Evolutionary conservation across 2,797 vertebrate genomes (phyloP), one percentile per base, ranked within the genome.

Genomic region (Cetoscarus ocellatus): DNA sequence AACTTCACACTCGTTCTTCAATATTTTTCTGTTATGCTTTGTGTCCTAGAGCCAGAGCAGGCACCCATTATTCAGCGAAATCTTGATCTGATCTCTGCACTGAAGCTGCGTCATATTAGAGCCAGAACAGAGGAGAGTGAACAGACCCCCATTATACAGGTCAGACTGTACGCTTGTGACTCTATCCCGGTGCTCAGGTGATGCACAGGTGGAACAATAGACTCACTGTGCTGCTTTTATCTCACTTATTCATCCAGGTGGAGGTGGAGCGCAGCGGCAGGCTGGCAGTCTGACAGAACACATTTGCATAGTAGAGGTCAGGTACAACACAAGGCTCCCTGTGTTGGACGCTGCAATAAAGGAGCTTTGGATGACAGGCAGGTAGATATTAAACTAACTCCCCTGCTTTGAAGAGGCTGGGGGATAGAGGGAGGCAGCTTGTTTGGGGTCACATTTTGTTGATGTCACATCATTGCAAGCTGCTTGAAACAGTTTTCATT

Each of bases 241-340:
- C 74, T 82, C 65, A 48, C 56, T 2, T 64, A 69, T 58, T 70
- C 57, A 73, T 68, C 71, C 61, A 74, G 11, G 6, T 67, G 68
- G 79, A 84, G 64, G 42, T 68, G 73, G 75, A 77, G 75, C n/a
- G 51, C 70, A 44, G 68, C 9, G 11, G 11, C 42, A 53, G 53
- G 75, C 70, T 75, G 66, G 61, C 67, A 69, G 47, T 60, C 77
- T 65, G 64, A 59, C 70, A 18, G 38, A 52, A 50, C 58, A 61
- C 77, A 92, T 92, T 92, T 92, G 88, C 91, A 92, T 91, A 82
- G 75, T 54, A 86, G 86, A 91, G 88, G 85, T 89, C 88, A 88
- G 75, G 61, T 73, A 61, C 67, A 75, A 70, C 73, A 89, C 82
- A 89, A 80, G 60, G 69, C 79, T 82, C 43, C 34, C 73, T 84